Conservation (phyloP, 2,113 vertebrate genomes). For the Ailurus styani region DNA sequence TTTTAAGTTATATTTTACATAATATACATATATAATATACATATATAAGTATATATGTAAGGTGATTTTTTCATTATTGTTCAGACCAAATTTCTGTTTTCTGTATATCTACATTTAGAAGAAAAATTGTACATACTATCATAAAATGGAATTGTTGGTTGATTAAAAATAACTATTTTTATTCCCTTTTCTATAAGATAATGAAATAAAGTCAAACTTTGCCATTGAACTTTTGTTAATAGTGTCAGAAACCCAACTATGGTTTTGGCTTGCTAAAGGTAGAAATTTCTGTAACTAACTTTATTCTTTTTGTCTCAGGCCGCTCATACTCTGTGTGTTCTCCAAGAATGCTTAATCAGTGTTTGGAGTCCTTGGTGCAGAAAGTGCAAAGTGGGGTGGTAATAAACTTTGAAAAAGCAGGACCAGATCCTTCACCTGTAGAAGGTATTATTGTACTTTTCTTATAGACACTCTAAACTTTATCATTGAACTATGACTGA, state of each 20-base stretch:
- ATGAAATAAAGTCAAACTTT: conserved; percentile 34
- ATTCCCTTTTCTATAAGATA: conserved; percentile 37
- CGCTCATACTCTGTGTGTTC: conserved; percentile 97
- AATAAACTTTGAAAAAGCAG: conserved; percentile 97
- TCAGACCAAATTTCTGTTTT: conserved; percentile 25
- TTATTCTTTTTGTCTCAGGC: conserved; percentile 79
- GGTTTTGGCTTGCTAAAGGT: conserved; percentile 11
- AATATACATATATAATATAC: neutral
- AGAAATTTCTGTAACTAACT: conserved; percentile 36
- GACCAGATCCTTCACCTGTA: conserved; percentile 91
- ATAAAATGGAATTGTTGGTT: conserved; percentile 37
- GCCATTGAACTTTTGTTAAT: conserved; percentile 7
- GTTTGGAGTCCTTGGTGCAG: conserved; percentile 97
- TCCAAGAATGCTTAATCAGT: conserved; percentile 97
- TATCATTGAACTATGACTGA: neutral
- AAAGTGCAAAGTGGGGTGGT: conserved; percentile 98
- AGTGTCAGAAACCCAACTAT: conserved; percentile 2
- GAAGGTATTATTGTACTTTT: conserved; percentile 82
- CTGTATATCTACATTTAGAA: neutral
- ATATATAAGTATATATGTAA: neutral
- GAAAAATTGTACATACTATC: neutral
- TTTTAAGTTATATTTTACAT: neutral
- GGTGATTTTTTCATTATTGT: neutral
- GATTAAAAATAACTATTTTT: conserved; percentile 48
- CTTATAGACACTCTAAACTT: neutral